Conservation (phyloP, 2,797 vertebrate species). For the Astyanax mexicanus region DNA sequence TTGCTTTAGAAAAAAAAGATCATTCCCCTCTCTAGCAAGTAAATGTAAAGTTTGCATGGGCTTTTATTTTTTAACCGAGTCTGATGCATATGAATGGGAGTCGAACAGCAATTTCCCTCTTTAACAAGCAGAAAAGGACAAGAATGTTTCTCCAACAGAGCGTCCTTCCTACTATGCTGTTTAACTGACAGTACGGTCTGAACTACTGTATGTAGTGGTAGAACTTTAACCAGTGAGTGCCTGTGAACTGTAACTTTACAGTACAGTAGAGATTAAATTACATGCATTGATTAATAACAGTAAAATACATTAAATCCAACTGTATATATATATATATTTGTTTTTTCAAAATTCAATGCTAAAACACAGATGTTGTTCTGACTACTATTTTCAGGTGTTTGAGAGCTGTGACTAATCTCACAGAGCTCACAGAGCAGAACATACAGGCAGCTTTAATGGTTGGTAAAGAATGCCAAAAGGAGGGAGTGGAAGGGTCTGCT, state of each 20-base stretch:
- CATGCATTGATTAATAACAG: no score
- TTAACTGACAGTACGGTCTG: background rate
- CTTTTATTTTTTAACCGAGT: background rate
- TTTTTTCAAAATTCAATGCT: background rate
- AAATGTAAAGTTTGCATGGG: conserved; percentile 46
- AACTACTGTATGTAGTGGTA: background rate
- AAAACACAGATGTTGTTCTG: conserved; percentile 16
- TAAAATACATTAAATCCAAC: no score
- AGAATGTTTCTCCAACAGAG: conserved; percentile 18
- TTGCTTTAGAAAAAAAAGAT: conserved; percentile 54
- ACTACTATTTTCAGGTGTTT: conserved; percentile 29
- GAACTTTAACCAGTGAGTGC: background rate
- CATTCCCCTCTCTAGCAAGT: conserved; percentile 32
- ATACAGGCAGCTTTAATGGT: conserved; percentile 74
- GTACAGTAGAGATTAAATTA: no score
- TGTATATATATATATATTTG: no score
- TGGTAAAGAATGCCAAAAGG: conserved; percentile 79
- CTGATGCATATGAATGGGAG: conserved; percentile 38
- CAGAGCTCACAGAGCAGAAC: conserved; percentile 43
- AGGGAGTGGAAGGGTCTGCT: conserved; percentile 71
- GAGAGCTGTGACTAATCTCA: conserved; percentile 47
- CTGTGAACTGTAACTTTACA: background rate
- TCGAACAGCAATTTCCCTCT: conserved; percentile 30
- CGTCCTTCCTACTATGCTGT: background rate
- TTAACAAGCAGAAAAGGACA: conserved; percentile 26